phyloP scores from a whole-genome alignment of 37 sponge, comb jelly and placozoan genomes.

The Crambe crambe region DNA sequence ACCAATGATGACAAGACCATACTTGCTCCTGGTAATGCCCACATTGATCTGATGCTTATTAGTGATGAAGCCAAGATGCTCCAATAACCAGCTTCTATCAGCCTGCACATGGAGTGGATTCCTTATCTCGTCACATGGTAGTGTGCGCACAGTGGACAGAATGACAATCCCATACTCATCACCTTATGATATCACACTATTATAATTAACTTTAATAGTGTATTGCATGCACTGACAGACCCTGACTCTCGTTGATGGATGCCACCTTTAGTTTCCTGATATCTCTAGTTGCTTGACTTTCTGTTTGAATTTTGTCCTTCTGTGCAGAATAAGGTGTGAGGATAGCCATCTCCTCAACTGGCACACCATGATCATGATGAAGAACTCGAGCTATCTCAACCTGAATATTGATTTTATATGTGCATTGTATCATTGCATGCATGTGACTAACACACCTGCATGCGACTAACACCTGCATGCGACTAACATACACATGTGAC shows the following conservation, averaged over 20 bases:
- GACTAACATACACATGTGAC: too few species aligned
- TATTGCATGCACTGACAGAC: slow-evolving; percentile 10
- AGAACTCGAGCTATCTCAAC: slow-evolving; percentile 38
- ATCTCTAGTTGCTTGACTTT: not conserved
- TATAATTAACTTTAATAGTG: not conserved
- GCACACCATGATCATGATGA: not conserved
- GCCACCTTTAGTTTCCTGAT: slow-evolving; percentile 20
- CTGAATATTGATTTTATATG: too few species aligned
- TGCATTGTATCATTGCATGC: too few species aligned
- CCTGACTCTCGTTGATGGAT: slow-evolving; percentile 75
- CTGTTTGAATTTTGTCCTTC: slow-evolving; percentile 14
- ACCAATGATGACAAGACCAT: too few species aligned
- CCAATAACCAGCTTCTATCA: too few species aligned
- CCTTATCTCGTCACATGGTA: slow-evolving; percentile 46
- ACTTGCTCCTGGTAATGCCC: too few species aligned
- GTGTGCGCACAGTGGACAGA: slow-evolving; percentile 69
- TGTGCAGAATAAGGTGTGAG: slow-evolving; percentile 73
- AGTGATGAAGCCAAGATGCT: slow-evolving; percentile 76
- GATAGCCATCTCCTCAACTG: slow-evolving; percentile 27
- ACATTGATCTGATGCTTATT: slow-evolving; percentile 60
- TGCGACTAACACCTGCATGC: too few species aligned
- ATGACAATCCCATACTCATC: slow-evolving; percentile 80
- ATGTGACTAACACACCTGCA: too few species aligned
- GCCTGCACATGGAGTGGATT: slow-evolving; percentile 34
- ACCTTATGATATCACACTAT: slow-evolving; percentile 26